Evolutionary conservation across 2,113 vertebrate species (phyloP).

Genomic region (Nothobranchius kuhntae): DNA sequence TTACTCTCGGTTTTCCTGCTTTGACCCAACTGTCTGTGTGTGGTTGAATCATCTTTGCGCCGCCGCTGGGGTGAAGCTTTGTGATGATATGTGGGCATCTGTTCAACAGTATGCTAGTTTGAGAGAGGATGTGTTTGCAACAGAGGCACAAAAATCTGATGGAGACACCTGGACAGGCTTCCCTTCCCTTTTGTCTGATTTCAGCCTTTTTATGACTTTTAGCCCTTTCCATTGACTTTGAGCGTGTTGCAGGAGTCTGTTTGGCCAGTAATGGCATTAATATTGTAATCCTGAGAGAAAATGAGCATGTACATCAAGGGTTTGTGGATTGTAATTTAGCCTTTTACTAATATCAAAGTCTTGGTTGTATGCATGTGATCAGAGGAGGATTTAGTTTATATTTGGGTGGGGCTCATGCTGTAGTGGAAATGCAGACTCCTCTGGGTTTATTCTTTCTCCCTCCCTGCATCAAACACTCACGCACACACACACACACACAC

Average conservation of each 20-base stretch:
- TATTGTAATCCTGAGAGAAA: slow-evolving; percentile 15
- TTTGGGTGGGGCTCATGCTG: slow-evolving; percentile 30
- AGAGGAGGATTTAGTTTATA: slow-evolving; percentile 31
- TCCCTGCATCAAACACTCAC: slow-evolving; percentile 38
- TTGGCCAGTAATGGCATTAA: slow-evolving; percentile 18
- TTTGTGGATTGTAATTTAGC: slow-evolving; percentile 3
- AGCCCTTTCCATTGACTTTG: background rate
- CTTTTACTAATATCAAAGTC: slow-evolving; percentile 10
- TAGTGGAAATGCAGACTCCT: slow-evolving; percentile 36
- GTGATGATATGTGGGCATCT: slow-evolving; percentile 59
- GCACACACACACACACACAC: slow-evolving; percentile 26
- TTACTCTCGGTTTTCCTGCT: slow-evolving; percentile 40
- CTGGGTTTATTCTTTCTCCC: slow-evolving; percentile 13
- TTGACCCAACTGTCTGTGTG: slow-evolving; percentile 53
- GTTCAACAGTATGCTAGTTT: slow-evolving; percentile 60
- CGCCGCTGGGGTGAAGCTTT: slow-evolving; percentile 51
- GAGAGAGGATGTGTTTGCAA: slow-evolving; percentile 44
- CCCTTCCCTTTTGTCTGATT: background rate
- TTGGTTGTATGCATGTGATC: slow-evolving; percentile 31
- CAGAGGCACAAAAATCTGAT: slow-evolving; percentile 12
- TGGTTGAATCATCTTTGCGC: slow-evolving; percentile 56
- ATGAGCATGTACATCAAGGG: slow-evolving; percentile 4
- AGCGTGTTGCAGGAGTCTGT: slow-evolving; percentile 4
- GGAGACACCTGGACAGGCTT: background rate
- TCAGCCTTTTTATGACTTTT: background rate